A percentile compares a stretch with the other conserved stretches of the same genome.
phyloP scores from a whole-genome alignment of 2,888 invertebrate genomes.

The Exephanes ischioxanthus region DNA sequence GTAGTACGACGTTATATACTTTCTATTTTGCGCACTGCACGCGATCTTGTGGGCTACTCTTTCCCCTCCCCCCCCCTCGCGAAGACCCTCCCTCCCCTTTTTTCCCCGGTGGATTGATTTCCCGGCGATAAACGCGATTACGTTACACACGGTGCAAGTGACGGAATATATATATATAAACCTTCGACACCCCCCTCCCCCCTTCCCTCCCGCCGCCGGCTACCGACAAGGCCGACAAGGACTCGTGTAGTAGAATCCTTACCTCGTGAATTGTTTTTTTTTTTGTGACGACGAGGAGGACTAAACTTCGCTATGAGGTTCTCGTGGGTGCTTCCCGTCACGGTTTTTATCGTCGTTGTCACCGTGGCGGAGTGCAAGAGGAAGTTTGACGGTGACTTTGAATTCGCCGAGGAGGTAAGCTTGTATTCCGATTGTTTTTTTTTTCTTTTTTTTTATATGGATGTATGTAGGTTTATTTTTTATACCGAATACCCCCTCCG shows the following conservation, averaged over 20 bases:
- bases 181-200: background rate
- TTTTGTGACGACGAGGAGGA: constrained; percentile 59
- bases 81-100: background rate
- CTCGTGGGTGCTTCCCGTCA: constrained; percentile 85
- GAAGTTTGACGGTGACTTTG: constrained; percentile 92
- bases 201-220: constrained; percentile 47
- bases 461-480: background rate
- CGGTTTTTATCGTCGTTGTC: constrained; percentile 82
- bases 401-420: constrained; percentile 92
- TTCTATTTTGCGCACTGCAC: constrained; percentile 46
- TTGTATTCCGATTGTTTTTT: background rate
- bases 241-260: constrained; percentile 29
- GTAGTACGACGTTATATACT: constrained; percentile 17
- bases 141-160: constrained; percentile 59
- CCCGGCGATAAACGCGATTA: constrained; percentile 40
- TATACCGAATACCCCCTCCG: too few species aligned
- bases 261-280: constrained; percentile 11
- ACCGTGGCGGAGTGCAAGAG: constrained; percentile 88
- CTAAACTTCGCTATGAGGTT: constrained; percentile 82
- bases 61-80: background rate
- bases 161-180: constrained; percentile 39
- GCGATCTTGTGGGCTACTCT: background rate
- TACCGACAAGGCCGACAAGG: background rate
- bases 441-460: background rate
- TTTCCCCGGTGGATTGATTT: constrained; percentile 49